A percentile compares a stretch with the other conserved stretches of the same genome.
These are phyloP conservation scores for Drosophila stalkeri DNA, from an alignment of 2,888 invertebrate genomes.

Conservation along the genomic window DNA sequence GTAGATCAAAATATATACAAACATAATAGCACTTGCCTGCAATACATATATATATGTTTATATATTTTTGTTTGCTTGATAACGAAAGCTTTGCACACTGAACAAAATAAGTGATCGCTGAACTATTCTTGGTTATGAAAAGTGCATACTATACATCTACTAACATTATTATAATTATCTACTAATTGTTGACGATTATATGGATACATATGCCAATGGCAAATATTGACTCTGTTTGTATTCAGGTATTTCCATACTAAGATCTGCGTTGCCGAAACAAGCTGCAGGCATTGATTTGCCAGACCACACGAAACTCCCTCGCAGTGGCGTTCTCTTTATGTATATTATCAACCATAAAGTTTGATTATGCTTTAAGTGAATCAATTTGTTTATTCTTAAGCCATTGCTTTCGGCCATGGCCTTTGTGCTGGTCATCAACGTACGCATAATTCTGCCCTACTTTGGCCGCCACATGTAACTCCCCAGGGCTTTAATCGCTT, in stretches of 20 bases:
- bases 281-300: constrained; percentile 23
- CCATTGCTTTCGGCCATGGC: constrained; percentile 24
- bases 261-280: constrained; percentile 20
- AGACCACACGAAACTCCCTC: constrained; percentile 23
- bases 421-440: constrained; percentile 30
- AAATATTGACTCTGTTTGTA: constrained; percentile 31
- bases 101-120: not conserved
- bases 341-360: constrained; percentile 75
- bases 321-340: constrained; percentile 38
- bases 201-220: not conserved
- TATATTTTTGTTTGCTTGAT: constrained; percentile 16
- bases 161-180: not conserved
- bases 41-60: not conserved
- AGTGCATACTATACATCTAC: not conserved
- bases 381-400: constrained; percentile 79
- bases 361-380: constrained; percentile 81
- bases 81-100: constrained; percentile 13
- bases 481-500: constrained; percentile 38
- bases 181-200: not conserved
- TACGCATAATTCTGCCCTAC: constrained; percentile 61
- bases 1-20: not conserved
- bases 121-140: not conserved
- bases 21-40: not conserved
- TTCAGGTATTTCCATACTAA: constrained; percentile 31
- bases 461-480: constrained; percentile 22